Base-by-base conservation (phyloP, 1,140 invertebrate genomes). In the Bombus superbus region DNA sequence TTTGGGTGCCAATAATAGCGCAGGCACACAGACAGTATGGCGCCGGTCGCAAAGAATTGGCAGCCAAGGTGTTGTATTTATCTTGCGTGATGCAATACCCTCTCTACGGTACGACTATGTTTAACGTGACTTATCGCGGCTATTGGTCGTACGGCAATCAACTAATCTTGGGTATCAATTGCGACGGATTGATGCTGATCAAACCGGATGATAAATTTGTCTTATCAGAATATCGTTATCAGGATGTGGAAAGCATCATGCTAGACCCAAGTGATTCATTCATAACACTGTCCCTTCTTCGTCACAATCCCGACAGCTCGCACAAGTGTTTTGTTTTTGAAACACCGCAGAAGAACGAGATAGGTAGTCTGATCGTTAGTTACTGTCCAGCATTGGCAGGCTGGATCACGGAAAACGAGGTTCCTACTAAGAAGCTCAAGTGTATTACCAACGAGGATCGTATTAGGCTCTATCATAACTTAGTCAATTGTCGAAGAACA, bases 41-140 rank as follows among this genome's bases (percentile, higher is more conserved):
- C 53, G 97, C 97, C 8, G 98, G 98, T 1, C 97, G 99, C 89
- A 97, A 98, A 11, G 98, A 99, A 92, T 94, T 99, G 44, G 98
- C 98, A 6, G 98, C 98, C 3, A 99, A 99, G 95, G 98, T 99
- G 15, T 96, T 99, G 89, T 99, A 99, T 94, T 95, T 99, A 72
- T 98, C 98, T 1, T 99, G 98, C 92, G 98, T 99, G 2, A 99
- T 99, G 98, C 98, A 99, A 94, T 99, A 99, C 94, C 98, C 98
- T 0, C 96, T 99, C 1, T 99, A 99, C 93, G 99, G 98, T 4
- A 99, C 98, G 75, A 99, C 98, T 0, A 97, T 99, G 95, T 99
- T 98, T 94, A 97, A 97, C 59, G 98, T 99, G 47, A 98, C 97
- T 1, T 99, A 99, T 93, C 97, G 98, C 87, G 98, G 98, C 5